A percentile compares a stretch with the other conserved stretches of the same genome.
These are phyloP conservation scores for Hofmannophila pseudospretella DNA, from an alignment of 2,888 invertebrate genomes.

Conservation along the genomic window DNA sequence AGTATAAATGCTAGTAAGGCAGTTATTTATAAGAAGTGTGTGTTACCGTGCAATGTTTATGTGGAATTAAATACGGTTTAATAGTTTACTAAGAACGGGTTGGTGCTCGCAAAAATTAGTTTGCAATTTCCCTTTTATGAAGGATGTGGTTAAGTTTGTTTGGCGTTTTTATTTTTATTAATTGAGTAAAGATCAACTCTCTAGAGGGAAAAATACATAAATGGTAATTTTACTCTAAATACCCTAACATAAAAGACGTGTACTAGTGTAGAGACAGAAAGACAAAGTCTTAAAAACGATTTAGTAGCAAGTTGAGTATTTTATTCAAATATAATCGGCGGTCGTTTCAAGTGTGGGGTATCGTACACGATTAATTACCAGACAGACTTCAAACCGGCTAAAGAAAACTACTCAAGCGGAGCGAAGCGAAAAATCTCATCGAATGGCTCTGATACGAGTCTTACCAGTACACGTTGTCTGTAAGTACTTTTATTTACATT, in stretches of 20 bases:
- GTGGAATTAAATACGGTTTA: constrained; percentile 68
- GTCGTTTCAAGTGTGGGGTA: constrained; percentile 50
- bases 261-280: too few relatives aligned
- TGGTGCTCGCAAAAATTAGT: constrained; percentile 44
- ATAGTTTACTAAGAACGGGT: constrained; percentile 64
- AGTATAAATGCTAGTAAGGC: constrained; percentile 10
- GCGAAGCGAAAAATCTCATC: constrained; percentile 48
- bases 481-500: too few relatives aligned
- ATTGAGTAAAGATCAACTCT: constrained; percentile 7
- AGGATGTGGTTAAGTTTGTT: constrained; percentile 9
- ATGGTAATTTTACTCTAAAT: too few relatives aligned
- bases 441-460: too few relatives aligned
- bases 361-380: constrained; percentile 68
- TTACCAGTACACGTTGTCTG: too few relatives aligned
- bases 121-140: constrained; percentile 27
- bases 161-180: constrained; percentile 7
- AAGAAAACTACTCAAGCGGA: constrained; percentile 33
- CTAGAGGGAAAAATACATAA: too few relatives aligned
- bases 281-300: background rate
- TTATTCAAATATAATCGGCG: constrained; percentile 42
- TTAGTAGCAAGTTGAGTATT: constrained; percentile 4
- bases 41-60: constrained; percentile 63
- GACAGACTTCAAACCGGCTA: constrained; percentile 43
- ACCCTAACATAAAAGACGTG: too few relatives aligned
- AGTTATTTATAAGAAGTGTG: constrained; percentile 52